These are phyloP conservation scores for Sthenelais limicola DNA, from an alignment of 2,888 invertebrate species.

Conservation along the genomic window DNA sequence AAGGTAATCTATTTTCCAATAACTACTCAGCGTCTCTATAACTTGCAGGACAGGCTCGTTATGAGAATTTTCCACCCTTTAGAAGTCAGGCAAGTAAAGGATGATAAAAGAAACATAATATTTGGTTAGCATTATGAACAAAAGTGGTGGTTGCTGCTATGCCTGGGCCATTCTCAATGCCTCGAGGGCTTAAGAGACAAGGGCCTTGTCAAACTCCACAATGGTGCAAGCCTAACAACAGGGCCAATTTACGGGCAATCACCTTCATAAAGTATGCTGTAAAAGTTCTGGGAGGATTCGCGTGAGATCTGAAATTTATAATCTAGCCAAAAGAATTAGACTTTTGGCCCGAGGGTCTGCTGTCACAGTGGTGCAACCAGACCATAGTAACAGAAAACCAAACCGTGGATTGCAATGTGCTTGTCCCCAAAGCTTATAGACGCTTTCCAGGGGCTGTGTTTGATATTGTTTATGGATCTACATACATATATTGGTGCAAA, in stretches of 20 bases:
- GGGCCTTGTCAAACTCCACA: slow-evolving; percentile 25
- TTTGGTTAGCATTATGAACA: slow-evolving; percentile 29
- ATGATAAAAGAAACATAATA: slow-evolving; percentile 25
- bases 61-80: too few relatives aligned
- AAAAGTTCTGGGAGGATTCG: not conserved
- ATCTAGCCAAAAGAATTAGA: not conserved
- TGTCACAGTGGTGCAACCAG: not conserved
- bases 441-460: not conserved
- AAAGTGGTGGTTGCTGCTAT: slow-evolving; percentile 1
- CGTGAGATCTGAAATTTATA: not conserved
- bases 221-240: not conserved
- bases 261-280: slow-evolving; percentile 11
- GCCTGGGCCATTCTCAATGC: not conserved
- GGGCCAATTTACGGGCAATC: slow-evolving; percentile 28
- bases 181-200: not conserved
- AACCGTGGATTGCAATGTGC: too few relatives aligned
- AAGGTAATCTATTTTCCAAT: too few relatives aligned
- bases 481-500: not conserved
- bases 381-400: too few relatives aligned
- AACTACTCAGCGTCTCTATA: too few relatives aligned
- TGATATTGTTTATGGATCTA: not conserved
- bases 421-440: too few relatives aligned
- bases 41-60: too few relatives aligned
- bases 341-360: not conserved
- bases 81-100: slow-evolving; percentile 30